Evolutionary conservation across 2,797 vertebrate genomes (phyloP).

Genomic region (Propithecus deckenii): DNA sequence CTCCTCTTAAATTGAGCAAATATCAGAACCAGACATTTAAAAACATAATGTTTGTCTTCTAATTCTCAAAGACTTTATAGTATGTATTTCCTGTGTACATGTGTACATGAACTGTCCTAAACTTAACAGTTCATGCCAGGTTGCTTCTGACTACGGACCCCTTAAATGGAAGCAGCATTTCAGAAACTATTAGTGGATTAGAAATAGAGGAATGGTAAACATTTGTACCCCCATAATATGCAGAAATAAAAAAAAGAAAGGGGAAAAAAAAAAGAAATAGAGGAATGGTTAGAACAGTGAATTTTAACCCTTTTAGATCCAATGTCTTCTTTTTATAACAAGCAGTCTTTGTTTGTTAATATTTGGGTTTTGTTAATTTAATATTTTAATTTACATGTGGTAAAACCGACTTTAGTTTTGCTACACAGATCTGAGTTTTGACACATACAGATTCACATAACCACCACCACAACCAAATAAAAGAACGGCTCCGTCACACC

Average conservation of each 20-base stretch:
- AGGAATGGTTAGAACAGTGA: background rate
- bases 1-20: conserved; percentile 64
- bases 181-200: background rate
- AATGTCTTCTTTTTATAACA: background rate
- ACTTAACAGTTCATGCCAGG: background rate
- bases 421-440: background rate
- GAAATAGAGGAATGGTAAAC: background rate
- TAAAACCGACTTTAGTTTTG: background rate
- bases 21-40: conserved; percentile 69
- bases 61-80: conserved; percentile 64
- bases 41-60: conserved; percentile 66
- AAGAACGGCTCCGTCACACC: background rate
- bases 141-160: background rate
- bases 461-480: background rate
- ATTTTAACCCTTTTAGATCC: background rate
- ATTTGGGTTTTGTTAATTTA: background rate
- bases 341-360: background rate
- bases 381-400: background rate
- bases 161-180: background rate
- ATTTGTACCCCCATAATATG: too few species aligned
- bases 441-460: background rate
- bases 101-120: conserved; percentile 37
- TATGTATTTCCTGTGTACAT: conserved; percentile 45
- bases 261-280: too few species aligned
- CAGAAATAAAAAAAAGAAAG: too few species aligned